Evolutionary conservation across 2,113 vertebrate genomes (phyloP), one percentile per base, ranked within the genome.

Genomic region (Dasyprocta punctata): DNA sequence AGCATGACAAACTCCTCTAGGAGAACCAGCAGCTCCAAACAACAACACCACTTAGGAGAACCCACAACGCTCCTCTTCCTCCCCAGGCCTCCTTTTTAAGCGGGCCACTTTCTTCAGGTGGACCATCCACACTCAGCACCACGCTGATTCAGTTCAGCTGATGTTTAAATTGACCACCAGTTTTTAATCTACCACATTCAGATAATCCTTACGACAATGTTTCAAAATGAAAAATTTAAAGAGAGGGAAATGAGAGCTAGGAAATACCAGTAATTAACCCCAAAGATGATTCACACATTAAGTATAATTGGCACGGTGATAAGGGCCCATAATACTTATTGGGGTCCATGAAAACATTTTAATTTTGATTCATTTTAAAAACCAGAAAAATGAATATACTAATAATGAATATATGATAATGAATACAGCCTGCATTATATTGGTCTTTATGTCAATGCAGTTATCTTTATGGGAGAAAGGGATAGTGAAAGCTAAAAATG

Each of bases 291-390:
- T 96, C 78, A 92, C 38, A 65, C 49, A 9, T 69, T 91, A 85
- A 41, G 86, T 41, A 87, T 3, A 80, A 20, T 61, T 83, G 47
- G n/a, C n/a, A 49, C 17, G 17, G 14, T 92, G 24, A 41, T 75
- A 78, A 88, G 19, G 67, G n/a, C 54, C 36, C 69, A 63, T 28
- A 16, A 58, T 83, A 67, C 47, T 60, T 83, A 47, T 0, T 84
- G 67, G 20, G 44, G 33, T 49, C 49, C 10, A 69, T 47, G 38
- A 84, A 83, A 77, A 83, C 86, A 26, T 95, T 90, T 69, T 89
- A 52, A 94, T 44, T 69, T 92, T 89, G 71, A 82, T 82, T 93
- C 88, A 16, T 95, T 92, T 92, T 78, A 78, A 95, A 52, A 77
- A 44, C 19, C 44, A 47, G 89, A 88, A 49, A 88, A 89, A 85